Percentiles rank a stretch among this genome's conserved stretches.
These are phyloP conservation scores for Brachionus rubens DNA, from an alignment of 1,140 invertebrate species.

Conservation along the genomic window DNA sequence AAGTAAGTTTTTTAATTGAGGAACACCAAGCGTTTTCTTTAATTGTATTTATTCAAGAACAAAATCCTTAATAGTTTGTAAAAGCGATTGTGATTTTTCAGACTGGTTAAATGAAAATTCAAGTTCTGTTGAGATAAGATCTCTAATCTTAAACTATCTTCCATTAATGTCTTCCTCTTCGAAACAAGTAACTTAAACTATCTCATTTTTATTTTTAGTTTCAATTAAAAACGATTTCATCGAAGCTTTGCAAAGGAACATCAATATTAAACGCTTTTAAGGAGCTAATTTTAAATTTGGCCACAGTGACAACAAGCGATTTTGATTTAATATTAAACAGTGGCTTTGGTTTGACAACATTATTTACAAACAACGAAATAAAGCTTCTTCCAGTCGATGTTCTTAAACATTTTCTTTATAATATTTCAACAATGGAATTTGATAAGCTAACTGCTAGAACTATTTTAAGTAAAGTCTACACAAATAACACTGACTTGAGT, in stretches of 20 bases:
- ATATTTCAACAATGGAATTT: background rate
- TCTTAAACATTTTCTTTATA: background rate
- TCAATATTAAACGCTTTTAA: background rate
- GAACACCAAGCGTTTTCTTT: too few relatives aligned
- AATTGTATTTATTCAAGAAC: background rate
- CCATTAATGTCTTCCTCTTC: background rate
- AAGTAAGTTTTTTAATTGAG: background rate
- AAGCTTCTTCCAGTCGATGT: background rate
- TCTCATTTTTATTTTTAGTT: too few relatives aligned
- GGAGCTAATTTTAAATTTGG: background rate
- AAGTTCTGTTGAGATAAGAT: background rate
- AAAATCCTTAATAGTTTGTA: background rate
- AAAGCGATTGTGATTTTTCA: background rate
- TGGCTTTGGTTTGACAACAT: background rate
- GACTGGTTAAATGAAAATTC: background rate
- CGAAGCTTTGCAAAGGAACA: background rate
- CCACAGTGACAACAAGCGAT: background rate
- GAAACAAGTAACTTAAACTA: background rate
- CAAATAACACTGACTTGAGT: background rate
- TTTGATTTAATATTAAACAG: constrained; percentile 1
- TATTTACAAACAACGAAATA: background rate
- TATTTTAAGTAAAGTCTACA: background rate
- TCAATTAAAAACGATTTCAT: too few relatives aligned
- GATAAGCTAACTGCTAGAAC: background rate
- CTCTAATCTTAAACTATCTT: background rate